Evolutionary conservation across 2,888 invertebrate genomes (phyloP).

Genomic region (Periphyllus acericola): DNA sequence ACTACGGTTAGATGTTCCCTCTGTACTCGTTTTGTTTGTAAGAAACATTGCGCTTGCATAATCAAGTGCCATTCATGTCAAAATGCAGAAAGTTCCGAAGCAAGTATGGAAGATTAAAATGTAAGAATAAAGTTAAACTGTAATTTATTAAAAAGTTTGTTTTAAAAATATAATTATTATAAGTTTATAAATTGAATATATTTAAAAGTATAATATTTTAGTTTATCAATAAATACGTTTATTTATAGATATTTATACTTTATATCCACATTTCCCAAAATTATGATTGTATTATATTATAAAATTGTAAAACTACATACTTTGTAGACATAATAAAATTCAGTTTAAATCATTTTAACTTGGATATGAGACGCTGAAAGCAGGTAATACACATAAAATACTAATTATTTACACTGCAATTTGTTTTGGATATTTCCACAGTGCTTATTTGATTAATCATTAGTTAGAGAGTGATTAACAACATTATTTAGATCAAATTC

Average conservation of each 20-base stretch:
- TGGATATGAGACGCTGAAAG: constrained; percentile 19
- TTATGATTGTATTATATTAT: constrained; percentile 16
- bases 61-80: constrained; percentile 27
- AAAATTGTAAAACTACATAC: constrained; percentile 20
- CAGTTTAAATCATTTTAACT: constrained; percentile 9
- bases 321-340: background rate
- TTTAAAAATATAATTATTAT: background rate
- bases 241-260: too few species aligned
- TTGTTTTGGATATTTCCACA: background rate
- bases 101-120: constrained; percentile 24
- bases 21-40: constrained; percentile 43
- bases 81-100: constrained; percentile 21
- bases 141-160: background rate
- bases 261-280: constrained; percentile 6
- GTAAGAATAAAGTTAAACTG: background rate
- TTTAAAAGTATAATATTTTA: constrained; percentile 18
- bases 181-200: background rate
- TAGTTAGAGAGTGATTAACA: background rate
- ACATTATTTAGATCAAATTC: too few species aligned
- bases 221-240: too few species aligned
- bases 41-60: constrained; percentile 26
- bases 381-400: background rate
- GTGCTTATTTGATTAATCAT: background rate
- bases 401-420: background rate
- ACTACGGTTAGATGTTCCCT: constrained; percentile 13